Evolutionary conservation across 2,113 vertebrate genomes (phyloP).

Genomic region (Corythornis vintsioides): DNA sequence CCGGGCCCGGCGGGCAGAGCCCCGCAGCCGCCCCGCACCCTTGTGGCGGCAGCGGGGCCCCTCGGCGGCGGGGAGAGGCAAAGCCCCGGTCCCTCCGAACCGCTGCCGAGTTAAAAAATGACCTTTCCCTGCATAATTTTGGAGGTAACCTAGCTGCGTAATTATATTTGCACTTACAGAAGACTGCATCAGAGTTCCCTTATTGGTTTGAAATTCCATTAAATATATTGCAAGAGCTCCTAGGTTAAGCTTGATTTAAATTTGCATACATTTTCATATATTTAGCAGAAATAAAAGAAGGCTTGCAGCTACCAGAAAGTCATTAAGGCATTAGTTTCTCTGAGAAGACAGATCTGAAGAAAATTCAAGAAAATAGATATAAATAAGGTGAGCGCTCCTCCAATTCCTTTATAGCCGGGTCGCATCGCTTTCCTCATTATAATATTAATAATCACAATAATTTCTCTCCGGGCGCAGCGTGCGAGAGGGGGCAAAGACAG

Average conservation of each 20-base stretch:
- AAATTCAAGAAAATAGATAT: constrained; percentile 73
- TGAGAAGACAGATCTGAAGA: constrained; percentile 83
- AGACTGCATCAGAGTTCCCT: constrained; percentile 81
- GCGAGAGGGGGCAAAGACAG: constrained; percentile 16
- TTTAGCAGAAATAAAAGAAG: constrained; percentile 99
- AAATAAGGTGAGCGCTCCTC: constrained; percentile 85
- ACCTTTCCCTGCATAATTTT: constrained; percentile 79
- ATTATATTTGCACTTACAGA: constrained; percentile 90
- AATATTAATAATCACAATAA: constrained; percentile 52
- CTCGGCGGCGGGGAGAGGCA: neutral
- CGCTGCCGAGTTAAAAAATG: constrained; percentile 69
- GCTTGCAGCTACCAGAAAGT: constrained; percentile 92
- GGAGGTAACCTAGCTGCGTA: constrained; percentile 82
- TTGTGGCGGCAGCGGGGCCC: neutral
- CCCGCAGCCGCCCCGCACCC: neutral
- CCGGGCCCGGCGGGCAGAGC: neutral
- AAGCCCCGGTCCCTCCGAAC: neutral
- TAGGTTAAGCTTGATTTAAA: constrained; percentile 99
- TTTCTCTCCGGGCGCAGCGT: constrained; percentile 51
- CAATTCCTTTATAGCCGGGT: constrained; percentile 62
- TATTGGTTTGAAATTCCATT: constrained; percentile 98
- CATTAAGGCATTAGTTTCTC: constrained; percentile 91
- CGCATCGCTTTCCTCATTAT: constrained; percentile 39
- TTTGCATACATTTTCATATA: constrained; percentile 99
- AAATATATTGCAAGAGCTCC: constrained; percentile 94